Base-by-base conservation (phyloP, 2,797 vertebrate genomes). In the Molossus molossus region DNA sequence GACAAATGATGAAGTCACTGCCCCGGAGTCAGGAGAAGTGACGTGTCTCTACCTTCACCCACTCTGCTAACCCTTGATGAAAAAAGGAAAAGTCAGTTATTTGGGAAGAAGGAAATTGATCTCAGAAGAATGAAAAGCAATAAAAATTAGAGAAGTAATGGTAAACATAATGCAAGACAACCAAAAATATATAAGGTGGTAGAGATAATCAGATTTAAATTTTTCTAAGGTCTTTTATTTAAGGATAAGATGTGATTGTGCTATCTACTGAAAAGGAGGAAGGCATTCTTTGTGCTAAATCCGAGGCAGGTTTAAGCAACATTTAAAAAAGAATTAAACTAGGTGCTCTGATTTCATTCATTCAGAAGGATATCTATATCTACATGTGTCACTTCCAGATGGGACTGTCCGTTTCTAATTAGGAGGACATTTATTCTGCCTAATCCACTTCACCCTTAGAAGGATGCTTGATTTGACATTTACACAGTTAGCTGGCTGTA, bases 391-490 rank as follows among this genome's bases (percentile, higher is more conserved):
- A 65, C 33, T 67, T 91, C 27, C 15, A 94, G 76, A 76, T 55
- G 40, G 60, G 23, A 82, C 8, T 86, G 8, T 62, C 75, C 27
- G 81, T 91, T 94, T 48, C 20, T 81, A 73, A 93, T 91, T 79
- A 85, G 91, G 45, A 94, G 62, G 77, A 50, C 9, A 25, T 85
- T 96, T 93, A 82, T 95, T 79, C 50, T 89, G 27, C 65, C 60
- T 82, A 87, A 93, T 1, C 40, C 40, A 53, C 50, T 93, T 91
- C 75, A 75, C 50, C 80, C 93, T 50, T 67, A 64, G 57, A 69
- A 53, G 58, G 75, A 48, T 95, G 53, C 29, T 95, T 70, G 62
- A 80, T 92, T 90, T 93, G 45, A 55, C 6, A 95, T 96, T 80
- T 90, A n/a, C 45, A 80, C 81, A 87, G 83, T 89, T 93, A 82